Base-by-base conservation (phyloP, 2,797 vertebrate genomes). In the Myoxocephalus aenaeus region DNA sequence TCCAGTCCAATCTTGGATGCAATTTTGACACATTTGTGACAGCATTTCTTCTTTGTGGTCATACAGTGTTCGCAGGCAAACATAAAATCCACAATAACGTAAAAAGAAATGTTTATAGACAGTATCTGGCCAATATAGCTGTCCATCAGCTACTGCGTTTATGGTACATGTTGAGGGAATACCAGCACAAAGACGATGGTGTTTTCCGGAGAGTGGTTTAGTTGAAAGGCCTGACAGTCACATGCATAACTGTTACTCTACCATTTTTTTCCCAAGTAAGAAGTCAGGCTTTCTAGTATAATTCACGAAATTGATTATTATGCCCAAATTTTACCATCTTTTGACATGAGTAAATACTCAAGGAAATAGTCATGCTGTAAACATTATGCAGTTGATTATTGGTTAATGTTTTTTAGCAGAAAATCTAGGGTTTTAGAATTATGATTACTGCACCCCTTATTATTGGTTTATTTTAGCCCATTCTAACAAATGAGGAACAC, bases 1-100 rank as follows among this genome's bases (percentile, higher is more conserved):
- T 88, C 87, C 85, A 89, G 81, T 77, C 56, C 68, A 69, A 76
- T 81, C 80, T 85, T 88, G 85, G 86, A 93, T 80, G 80, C 68
- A 67, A 69, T 83, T 88, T 91, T 86, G 84, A 92, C 81, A 88
- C 71, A n/a, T 90, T 91, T 91, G 83, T 83, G 79, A 83, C 63
- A 58, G 70, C 65, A 34, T 87, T 84, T 85, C 56, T 80, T 82
- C 69, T 72, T 77, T 76, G 61, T 77, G 85, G 80, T 83, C 58
- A 65, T 40, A 64, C 53, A 72, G 17, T 61, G 67, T 79, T 69
- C 78, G 67, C 58, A 70, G 73, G 73, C 59, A 75, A 70, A 83
- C 50, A 81, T 20, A 63, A 70, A 54, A 79, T 86, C 63, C 81
- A 83, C 57, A 83, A 66, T 84, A 86, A 66, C 25, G 38, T 40